phyloP scores from a whole-genome alignment of 2,888 invertebrate genomes.

The Diaprepes abbreviatus region DNA sequence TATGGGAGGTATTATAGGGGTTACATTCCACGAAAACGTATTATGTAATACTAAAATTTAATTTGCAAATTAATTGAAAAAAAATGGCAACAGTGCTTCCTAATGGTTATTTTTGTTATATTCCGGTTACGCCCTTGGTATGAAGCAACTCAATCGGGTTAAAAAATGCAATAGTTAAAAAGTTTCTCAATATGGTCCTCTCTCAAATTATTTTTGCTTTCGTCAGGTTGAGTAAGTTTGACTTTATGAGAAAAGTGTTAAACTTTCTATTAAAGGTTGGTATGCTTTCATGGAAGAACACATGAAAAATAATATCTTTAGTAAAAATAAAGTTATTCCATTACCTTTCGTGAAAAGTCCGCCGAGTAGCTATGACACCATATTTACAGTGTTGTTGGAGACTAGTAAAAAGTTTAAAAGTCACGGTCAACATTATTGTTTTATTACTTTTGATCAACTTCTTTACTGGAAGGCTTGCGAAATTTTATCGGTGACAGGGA shows the following conservation, averaged over 20 bases:
- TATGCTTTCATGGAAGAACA: conserved; percentile 54
- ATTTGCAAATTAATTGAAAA: too few relatives aligned
- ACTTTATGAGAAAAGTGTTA: conserved; percentile 50
- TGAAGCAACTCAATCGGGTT: conserved; percentile 53
- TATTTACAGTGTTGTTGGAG: conserved; percentile 55
- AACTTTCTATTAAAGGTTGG: conserved; percentile 55
- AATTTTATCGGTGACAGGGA: background rate
- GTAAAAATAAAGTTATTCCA: conserved; percentile 55
- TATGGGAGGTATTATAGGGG: conserved; percentile 30
- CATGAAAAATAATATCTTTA: conserved; percentile 49
- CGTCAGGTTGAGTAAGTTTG: background rate
- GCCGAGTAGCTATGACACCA: conserved; percentile 55
- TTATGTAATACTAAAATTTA: too few relatives aligned
- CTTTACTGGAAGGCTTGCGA: conserved; percentile 24
- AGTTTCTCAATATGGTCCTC: conserved; percentile 49
- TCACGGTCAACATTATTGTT: conserved; percentile 8
- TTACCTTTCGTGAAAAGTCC: conserved; percentile 58
- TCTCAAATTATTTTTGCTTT: background rate
- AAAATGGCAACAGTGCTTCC: conserved; percentile 51
- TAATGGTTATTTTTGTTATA: conserved; percentile 53
- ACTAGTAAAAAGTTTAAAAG: conserved; percentile 40
- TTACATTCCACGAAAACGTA: conserved; percentile 34
- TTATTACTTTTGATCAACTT: conserved; percentile 32
- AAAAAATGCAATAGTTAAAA: conserved; percentile 49
- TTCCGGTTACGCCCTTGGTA: conserved; percentile 53